Conservation (phyloP, 2,797 vertebrate genomes). For the Coregonus suidteri region DNA sequence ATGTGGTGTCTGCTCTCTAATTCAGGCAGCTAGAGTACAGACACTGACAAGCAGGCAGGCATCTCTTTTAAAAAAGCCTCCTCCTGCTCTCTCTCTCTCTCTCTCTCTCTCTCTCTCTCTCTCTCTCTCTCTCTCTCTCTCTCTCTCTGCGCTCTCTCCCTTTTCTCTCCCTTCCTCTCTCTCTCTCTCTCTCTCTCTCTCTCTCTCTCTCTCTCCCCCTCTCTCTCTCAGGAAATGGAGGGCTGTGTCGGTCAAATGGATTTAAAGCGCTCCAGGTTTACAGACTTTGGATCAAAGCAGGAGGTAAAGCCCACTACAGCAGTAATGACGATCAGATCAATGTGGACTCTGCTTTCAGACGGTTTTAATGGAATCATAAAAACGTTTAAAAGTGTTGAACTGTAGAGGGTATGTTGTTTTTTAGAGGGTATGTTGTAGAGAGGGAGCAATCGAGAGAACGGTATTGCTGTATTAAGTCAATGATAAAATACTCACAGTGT, state of each 20-base stretch:
- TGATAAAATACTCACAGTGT: not conserved
- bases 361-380: constrained; percentile 49
- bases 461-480: not conserved
- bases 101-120: constrained; percentile 21
- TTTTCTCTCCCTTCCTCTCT: not conserved
- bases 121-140: constrained; percentile 6
- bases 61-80: constrained; percentile 43
- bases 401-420: too few relatives aligned
- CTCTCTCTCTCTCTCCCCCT: constrained; percentile 36
- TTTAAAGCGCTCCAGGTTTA: constrained; percentile 63
- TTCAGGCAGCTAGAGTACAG: constrained; percentile 31
- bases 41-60: constrained; percentile 32
- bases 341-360: not conserved
- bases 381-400: constrained; percentile 46
- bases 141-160: not conserved
- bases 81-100: constrained; percentile 19
- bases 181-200: constrained; percentile 16
- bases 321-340: constrained; percentile 44
- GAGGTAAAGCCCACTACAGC: constrained; percentile 53
- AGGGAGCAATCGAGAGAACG: too few relatives aligned
- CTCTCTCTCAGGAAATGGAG: constrained; percentile 48
- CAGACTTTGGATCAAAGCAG: constrained; percentile 46
- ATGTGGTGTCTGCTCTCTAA: constrained; percentile 65
- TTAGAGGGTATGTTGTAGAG: too few relatives aligned
- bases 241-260: constrained; percentile 18